Evolutionary conservation across 1,140 invertebrate genomes (phyloP).

Genomic region (Caenorhabditis latens): DNA sequence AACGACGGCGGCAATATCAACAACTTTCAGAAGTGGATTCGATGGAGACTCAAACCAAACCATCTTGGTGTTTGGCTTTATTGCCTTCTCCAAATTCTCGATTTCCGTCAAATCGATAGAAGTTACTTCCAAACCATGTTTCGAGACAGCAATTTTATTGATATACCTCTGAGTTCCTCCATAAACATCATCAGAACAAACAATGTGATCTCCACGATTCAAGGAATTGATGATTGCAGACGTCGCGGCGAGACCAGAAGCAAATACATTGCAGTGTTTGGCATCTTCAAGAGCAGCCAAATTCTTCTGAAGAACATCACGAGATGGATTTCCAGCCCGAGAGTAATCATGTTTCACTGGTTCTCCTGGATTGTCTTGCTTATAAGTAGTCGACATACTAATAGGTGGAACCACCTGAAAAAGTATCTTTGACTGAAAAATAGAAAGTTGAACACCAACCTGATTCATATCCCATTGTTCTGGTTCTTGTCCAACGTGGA

Average conservation of each 20-base stretch:
- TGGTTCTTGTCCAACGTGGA: slow-evolving; percentile 90
- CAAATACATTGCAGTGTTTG: slow-evolving; percentile 88
- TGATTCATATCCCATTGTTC: slow-evolving; percentile 86
- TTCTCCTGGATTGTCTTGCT: slow-evolving; percentile 87
- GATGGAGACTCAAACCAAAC: slow-evolving; percentile 97
- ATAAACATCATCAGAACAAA: slow-evolving; percentile 93
- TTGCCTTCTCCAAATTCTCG: slow-evolving; percentile 82
- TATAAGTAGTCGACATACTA: slow-evolving; percentile 91
- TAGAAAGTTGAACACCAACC: not conserved
- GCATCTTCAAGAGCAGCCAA: slow-evolving; percentile 90
- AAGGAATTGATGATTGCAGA: slow-evolving; percentile 85
- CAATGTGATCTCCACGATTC: slow-evolving; percentile 88
- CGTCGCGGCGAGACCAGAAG: slow-evolving; percentile 90
- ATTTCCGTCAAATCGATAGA: slow-evolving; percentile 87
- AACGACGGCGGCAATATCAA: slow-evolving; percentile 87
- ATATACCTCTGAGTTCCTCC: slow-evolving; percentile 86
- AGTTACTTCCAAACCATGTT: slow-evolving; percentile 84
- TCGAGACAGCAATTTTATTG: slow-evolving; percentile 79
- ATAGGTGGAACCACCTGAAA: slow-evolving; percentile 88
- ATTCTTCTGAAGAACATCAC: slow-evolving; percentile 89
- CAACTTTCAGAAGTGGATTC: slow-evolving; percentile 93
- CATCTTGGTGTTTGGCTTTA: slow-evolving; percentile 91
- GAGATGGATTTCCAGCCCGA: slow-evolving; percentile 92
- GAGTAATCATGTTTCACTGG: slow-evolving; percentile 90
- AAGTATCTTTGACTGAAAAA: slow-evolving; percentile 81